phyloP scores from a whole-genome alignment of 2,888 invertebrate species.

The Thereva nobilitata region DNA sequence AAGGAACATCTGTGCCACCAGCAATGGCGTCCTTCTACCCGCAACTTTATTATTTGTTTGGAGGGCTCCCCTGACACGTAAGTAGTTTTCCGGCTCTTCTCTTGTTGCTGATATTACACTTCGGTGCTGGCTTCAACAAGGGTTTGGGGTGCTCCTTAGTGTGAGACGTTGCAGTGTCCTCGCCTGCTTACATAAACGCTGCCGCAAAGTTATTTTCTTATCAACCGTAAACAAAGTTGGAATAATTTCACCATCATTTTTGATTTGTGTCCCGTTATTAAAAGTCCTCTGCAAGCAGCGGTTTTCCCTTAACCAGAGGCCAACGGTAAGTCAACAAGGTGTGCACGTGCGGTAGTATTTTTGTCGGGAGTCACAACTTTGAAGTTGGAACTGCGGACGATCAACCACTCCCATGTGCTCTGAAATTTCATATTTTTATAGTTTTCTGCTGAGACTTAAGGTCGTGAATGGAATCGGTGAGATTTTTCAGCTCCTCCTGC shows the following conservation, averaged over 20 bases:
- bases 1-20: constrained; percentile 34
- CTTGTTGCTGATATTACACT: constrained; percentile 41
- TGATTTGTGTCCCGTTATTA: constrained; percentile 42
- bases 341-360: not conserved
- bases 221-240: constrained; percentile 41
- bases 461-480: constrained; percentile 22
- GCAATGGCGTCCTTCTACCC: constrained; percentile 17
- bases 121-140: constrained; percentile 8
- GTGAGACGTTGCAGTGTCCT: constrained; percentile 17
- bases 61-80: constrained; percentile 35
- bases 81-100: constrained; percentile 39
- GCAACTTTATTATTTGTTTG: constrained; percentile 22
- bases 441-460: constrained; percentile 28
- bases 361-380: too few species aligned
- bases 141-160: too few species aligned
- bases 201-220: constrained; percentile 41
- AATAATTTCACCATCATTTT: constrained; percentile 43
- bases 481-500: not conserved
- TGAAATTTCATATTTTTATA: constrained; percentile 25
- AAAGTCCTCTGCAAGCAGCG: constrained; percentile 27
- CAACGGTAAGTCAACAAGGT: constrained; percentile 15
- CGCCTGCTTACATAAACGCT: constrained; percentile 34
- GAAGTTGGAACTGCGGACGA: constrained; percentile 3
- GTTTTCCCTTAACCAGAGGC: not conserved
- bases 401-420: constrained; percentile 8